Conservation (phyloP, 2,797 vertebrate species). For the Bradypodion pumilum region DNA sequence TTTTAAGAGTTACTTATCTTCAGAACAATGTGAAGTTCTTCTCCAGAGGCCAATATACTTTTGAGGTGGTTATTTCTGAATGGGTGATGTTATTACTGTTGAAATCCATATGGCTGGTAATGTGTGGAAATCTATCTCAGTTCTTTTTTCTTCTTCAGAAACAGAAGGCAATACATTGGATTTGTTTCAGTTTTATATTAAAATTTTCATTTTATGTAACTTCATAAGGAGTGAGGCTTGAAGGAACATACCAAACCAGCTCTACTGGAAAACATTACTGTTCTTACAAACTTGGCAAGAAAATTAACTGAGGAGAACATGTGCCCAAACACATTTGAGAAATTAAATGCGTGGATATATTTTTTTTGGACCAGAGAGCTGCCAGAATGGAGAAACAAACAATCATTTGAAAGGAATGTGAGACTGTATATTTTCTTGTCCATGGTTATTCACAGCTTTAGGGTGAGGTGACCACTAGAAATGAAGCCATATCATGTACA, state of each 20-base stretch:
- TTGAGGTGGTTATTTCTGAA: not conserved
- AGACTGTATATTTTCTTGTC: not conserved
- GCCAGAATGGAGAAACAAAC: constrained; percentile 7
- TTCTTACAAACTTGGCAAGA: constrained; percentile 33
- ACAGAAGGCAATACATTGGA: not conserved
- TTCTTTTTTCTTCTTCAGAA: constrained; percentile 4
- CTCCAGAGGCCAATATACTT: not conserved
- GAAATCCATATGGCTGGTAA: constrained; percentile 2
- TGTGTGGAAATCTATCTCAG: not conserved
- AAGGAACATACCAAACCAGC: constrained; percentile 16
- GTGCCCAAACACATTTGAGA: constrained; percentile 9
- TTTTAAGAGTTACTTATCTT: not conserved
- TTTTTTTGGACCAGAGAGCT: not conserved
- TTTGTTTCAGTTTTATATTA: constrained; percentile 20
- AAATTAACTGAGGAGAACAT: constrained; percentile 8
- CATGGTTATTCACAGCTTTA: not conserved
- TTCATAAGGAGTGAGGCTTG: constrained; percentile 22
- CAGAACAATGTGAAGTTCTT: not conserved
- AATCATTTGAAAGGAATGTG: not conserved
- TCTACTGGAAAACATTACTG: constrained; percentile 24
- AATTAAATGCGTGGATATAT: not conserved
- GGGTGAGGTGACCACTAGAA: not conserved
- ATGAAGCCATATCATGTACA: not conserved
- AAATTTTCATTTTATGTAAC: constrained; percentile 21
- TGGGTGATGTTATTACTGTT: not conserved